A percentile compares a stretch with the other conserved stretches of the same genome.
Conservation (phyloP, 2,113 vertebrate species). For the Melanocharis versteri region DNA sequence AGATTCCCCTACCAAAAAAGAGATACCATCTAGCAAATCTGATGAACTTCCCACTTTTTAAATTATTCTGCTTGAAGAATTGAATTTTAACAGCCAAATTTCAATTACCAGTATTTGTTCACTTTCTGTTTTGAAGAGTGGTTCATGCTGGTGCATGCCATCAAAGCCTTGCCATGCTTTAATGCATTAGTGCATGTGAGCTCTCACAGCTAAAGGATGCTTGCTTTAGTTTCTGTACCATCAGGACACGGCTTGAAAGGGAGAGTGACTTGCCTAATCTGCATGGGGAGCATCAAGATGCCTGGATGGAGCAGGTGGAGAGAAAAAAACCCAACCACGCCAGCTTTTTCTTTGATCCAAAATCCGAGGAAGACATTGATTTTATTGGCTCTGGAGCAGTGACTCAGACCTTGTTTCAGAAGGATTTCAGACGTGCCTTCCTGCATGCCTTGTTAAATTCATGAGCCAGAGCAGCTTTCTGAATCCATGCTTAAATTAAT, state of each 20-base stretch:
- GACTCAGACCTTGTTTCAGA: not conserved
- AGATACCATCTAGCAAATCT: not conserved
- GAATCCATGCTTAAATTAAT: not conserved
- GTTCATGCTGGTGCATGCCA: not conserved
- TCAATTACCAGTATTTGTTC: not conserved
- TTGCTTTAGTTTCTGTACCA: not conserved
- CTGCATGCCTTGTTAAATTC: not conserved
- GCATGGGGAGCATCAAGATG: not conserved
- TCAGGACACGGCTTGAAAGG: not conserved
- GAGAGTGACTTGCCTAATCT: not conserved
- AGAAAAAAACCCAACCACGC: not conserved
- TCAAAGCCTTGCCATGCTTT: not conserved
- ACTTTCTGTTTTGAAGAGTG: not conserved
- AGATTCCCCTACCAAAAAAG: rapidly evolving
- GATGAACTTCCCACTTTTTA: not conserved
- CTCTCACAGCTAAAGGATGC: not conserved
- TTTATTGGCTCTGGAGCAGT: not conserved
- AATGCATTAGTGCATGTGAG: not conserved
- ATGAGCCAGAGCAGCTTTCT: not conserved
- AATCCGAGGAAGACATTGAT: not conserved
- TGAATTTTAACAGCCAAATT: not conserved
- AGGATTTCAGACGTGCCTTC: not conserved
- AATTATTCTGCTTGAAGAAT: not conserved
- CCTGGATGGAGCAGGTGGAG: not conserved
- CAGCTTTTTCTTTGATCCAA: not conserved